Base-by-base conservation (phyloP, 1,140 invertebrate species). In the Drosophila erecta region DNA sequence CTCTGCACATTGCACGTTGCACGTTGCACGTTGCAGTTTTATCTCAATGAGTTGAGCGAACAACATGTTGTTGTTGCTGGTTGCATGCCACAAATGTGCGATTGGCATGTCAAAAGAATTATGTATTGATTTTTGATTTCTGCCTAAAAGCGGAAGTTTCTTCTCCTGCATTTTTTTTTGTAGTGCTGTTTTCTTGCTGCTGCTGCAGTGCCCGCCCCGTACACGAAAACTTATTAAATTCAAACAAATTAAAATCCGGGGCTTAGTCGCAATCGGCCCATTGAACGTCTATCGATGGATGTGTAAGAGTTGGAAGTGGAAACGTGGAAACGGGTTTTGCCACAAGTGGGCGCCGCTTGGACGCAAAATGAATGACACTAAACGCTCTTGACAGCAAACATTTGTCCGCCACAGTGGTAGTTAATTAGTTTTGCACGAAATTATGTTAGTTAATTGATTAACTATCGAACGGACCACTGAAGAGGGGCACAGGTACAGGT, bases 51-150 rank as follows among this genome's bases (percentile, higher is more conserved):
- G 84, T 84, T 60, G 84, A 44, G 66, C 84, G 76, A 87, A 87
- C 84, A 89, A 76, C 72, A 64, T 81, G 79, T 73, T 81, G 79
- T 81, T 65, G 65, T 65, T 60, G 67, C 58, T 59, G 65, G 83
- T 79, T 90, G 85, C 79, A 84, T 89, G 84, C 85, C 84, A 89
- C 85, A 89, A 89, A 89, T 89, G 85, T 90, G 84, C 84, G 84
- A 89, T 89, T 89, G 84, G 85, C 79, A 90, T 89, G 84, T 89
- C 84, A 89, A 89, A 89, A 90, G 73, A 89, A 89, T 90, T 90
- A 90, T 89, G 84, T 89, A 89, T 89, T 89, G 84, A 89, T 89
- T 90, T 89, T 90, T 84, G 84, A 87, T 87, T 83, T 87, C 51
- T 35, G 44, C 64, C 71, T 43, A 65, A 78, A 57, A 59, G 83